Percentiles rank a stretch among this genome's conserved stretches.
These are phyloP conservation scores for Diaprepes abbreviatus DNA, from an alignment of 2,888 invertebrate genomes.

Conservation along the genomic window DNA sequence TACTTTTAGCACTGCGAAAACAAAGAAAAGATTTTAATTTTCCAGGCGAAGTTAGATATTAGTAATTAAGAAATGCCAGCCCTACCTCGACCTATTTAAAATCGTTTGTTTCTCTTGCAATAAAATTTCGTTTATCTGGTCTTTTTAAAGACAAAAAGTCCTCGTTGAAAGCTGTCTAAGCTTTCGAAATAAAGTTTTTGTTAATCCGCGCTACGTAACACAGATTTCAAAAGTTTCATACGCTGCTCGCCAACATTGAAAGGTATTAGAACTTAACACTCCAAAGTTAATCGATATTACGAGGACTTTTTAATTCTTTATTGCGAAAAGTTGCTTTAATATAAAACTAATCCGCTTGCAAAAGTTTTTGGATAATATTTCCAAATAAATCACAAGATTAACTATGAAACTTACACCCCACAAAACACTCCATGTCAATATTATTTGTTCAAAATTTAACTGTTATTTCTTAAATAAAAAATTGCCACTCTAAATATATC, in stretches of 20 bases:
- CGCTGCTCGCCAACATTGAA: background rate
- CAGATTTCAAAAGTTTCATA: slow-evolving; percentile 1
- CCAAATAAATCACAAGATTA: too few relatives aligned
- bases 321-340: background rate
- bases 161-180: background rate
- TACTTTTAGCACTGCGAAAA: too few relatives aligned
- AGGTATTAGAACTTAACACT: background rate
- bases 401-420: too few relatives aligned
- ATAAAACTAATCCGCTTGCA: background rate
- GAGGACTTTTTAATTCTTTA: background rate
- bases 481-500: too few relatives aligned
- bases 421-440: too few relatives aligned
- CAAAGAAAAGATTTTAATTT: slow-evolving; percentile 1
- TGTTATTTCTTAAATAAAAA: too few relatives aligned
- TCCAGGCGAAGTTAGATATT: background rate
- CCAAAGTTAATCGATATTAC: background rate
- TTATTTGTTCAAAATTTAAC: too few relatives aligned
- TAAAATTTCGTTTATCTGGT: background rate
- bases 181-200: slow-evolving; percentile 2
- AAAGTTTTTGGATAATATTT: background rate
- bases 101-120: slow-evolving; percentile 1
- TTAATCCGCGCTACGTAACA: background rate
- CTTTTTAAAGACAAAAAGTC: background rate
- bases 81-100: background rate
- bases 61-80: background rate